Evolutionary conservation across 2,888 invertebrate genomes (phyloP).

Genomic region (Phyllotreta cruciferae): DNA sequence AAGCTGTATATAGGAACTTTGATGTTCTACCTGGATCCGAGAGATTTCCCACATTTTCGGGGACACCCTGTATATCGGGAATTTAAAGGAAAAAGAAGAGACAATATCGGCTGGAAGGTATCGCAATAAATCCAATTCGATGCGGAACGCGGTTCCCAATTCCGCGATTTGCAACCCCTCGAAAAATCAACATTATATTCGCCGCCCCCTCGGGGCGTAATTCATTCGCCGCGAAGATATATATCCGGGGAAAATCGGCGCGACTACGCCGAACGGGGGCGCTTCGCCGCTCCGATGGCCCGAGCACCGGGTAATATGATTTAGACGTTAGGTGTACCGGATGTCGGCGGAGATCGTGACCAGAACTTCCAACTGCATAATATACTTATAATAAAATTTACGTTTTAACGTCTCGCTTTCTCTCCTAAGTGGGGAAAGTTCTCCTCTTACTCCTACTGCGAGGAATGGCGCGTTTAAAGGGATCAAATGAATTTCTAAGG

Average conservation of each 20-base stretch:
- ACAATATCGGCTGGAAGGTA: background rate
- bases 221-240: conserved; percentile 28
- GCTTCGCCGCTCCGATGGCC: background rate
- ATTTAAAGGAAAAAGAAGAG: too few species aligned
- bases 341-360: conserved; percentile 58
- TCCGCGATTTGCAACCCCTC: conserved; percentile 10
- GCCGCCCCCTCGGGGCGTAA: conserved; percentile 16
- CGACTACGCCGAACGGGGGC: conserved; percentile 23
- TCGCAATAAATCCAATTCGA: background rate
- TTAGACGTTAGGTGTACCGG: conserved; percentile 59
- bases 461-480: background rate
- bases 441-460: too few species aligned
- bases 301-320: conserved; percentile 55
- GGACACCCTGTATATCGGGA: too few species aligned
- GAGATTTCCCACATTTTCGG: too few species aligned
- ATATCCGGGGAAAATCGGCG: conserved; percentile 42
- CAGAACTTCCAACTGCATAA: conserved; percentile 58
- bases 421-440: too few species aligned
- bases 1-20: too few species aligned
- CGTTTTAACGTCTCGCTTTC: conserved; percentile 37
- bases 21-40: too few species aligned
- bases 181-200: conserved; percentile 8
- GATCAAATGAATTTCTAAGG: conserved; percentile 4
- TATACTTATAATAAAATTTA: conserved; percentile 56
- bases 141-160: conserved; percentile 2